Conservation (phyloP, 2,113 vertebrate genomes). For the Syngnathus scovelli region DNA sequence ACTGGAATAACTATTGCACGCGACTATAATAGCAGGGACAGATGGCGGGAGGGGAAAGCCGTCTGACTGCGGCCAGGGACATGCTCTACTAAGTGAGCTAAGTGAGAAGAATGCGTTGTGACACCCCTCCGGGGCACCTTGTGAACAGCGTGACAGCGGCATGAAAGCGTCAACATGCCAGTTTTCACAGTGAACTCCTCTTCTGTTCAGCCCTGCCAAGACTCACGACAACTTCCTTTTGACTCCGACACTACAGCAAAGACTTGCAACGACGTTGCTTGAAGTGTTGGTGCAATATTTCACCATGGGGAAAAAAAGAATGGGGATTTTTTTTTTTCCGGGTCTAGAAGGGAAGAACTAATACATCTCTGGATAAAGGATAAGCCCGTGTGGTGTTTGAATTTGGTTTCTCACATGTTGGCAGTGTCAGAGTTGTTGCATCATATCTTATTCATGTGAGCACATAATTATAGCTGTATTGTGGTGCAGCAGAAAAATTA, state of each 20-base stretch:
- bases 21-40: conserved; percentile 31
- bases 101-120: conserved; percentile 58
- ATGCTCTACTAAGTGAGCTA: conserved; percentile 31
- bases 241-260: conserved; percentile 40
- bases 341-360: conserved; percentile 5
- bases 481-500: conserved; percentile 33
- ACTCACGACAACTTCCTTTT: conserved; percentile 36
- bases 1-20: conserved; percentile 38
- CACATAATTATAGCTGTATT: conserved; percentile 46
- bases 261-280: conserved; percentile 22
- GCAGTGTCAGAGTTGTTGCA: conserved; percentile 43
- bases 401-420: conserved; percentile 20
- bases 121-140: conserved; percentile 62
- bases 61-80: conserved; percentile 57
- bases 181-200: conserved; percentile 55
- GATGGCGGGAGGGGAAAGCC: conserved; percentile 51
- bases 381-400: conserved; percentile 26
- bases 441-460: conserved; percentile 23
- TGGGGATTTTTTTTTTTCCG: conserved; percentile 29
- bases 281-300: conserved; percentile 25
- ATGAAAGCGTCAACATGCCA: conserved; percentile 61
- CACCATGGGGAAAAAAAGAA: conserved; percentile 33
- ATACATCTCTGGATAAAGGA: conserved; percentile 21
- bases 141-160: conserved; percentile 55
- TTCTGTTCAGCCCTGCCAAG: conserved; percentile 40